phyloP scores from a whole-genome alignment of 2,113 vertebrate genomes.

The Tetrao urogallus region DNA sequence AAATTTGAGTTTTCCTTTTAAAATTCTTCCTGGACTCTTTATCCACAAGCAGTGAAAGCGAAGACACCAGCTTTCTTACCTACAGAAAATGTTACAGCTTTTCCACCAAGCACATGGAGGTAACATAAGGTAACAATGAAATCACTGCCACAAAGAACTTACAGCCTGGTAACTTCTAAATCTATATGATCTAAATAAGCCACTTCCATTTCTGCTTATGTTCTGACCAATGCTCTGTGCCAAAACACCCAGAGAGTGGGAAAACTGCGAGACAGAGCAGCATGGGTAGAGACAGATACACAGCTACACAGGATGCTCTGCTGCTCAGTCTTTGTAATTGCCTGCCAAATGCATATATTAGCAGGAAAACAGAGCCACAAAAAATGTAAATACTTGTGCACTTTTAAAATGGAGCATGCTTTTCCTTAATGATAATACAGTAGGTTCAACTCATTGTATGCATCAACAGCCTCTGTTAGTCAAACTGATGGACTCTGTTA shows the following conservation, averaged over 20 bases:
- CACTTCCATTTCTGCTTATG: constrained; percentile 5
- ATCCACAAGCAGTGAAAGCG: background rate
- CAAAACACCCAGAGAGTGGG: background rate
- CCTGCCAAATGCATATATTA: background rate
- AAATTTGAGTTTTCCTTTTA: background rate
- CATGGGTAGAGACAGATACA: background rate
- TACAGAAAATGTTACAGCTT: background rate
- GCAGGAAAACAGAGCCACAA: background rate
- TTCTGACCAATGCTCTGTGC: background rate
- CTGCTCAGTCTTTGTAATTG: background rate
- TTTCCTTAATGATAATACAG: background rate
- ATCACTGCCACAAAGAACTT: background rate
- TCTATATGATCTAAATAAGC: constrained; percentile 6
- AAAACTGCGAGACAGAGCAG: background rate
- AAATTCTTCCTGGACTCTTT: background rate
- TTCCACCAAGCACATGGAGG: background rate
- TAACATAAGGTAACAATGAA: background rate
- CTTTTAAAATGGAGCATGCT: background rate
- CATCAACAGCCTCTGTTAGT: background rate
- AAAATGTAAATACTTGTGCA: background rate
- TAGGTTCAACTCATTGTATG: background rate
- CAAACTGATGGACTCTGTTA: background rate
- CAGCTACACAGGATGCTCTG: background rate
- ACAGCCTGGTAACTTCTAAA: background rate
- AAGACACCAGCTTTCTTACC: background rate